Conservation (phyloP, 2,888 invertebrate species). For the Ryuthela nishihirai region DNA sequence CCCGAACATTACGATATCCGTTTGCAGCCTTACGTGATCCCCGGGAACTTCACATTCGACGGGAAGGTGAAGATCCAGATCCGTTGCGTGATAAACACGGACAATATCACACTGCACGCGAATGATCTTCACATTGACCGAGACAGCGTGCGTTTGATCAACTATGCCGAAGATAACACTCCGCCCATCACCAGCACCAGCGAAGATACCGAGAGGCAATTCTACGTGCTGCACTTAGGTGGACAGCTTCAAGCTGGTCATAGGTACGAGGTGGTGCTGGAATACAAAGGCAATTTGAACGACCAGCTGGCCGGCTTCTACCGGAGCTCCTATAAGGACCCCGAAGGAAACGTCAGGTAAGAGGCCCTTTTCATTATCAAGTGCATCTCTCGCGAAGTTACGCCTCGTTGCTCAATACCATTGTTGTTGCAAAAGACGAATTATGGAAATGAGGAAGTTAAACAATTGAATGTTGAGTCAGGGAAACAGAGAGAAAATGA, state of each 20-base stretch:
- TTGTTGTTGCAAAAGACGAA: no score
- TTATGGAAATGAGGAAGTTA: no score
- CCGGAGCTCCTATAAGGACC: slow-evolving; percentile 68
- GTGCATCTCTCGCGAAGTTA: no score
- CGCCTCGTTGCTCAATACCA: no score
- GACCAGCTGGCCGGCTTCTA: slow-evolving; percentile 77
- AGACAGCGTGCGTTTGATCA: slow-evolving; percentile 52
- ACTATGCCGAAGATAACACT: background rate
- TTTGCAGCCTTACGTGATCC: slow-evolving; percentile 27
- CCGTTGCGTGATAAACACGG: slow-evolving; percentile 58
- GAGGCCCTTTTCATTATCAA: slow-evolving; percentile 37
- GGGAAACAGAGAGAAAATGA: no score
- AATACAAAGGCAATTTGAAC: slow-evolving; percentile 67
- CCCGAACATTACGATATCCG: slow-evolving; percentile 36
- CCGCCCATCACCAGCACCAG: slow-evolving; percentile 7
- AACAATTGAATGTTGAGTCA: no score
- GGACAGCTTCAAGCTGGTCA: slow-evolving; percentile 59
- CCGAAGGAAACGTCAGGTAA: slow-evolving; percentile 66
- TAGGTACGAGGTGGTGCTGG: slow-evolving; percentile 65
- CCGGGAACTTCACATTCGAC: slow-evolving; percentile 34
- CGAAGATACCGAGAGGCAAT: slow-evolving; percentile 55
- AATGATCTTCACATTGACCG: slow-evolving; percentile 64
- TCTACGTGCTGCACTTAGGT: slow-evolving; percentile 63
- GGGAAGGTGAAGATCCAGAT: slow-evolving; percentile 49
- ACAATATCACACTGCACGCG: slow-evolving; percentile 70